phyloP scores from a whole-genome alignment of 1,140 invertebrate species.

The Drosophila willistoni region DNA sequence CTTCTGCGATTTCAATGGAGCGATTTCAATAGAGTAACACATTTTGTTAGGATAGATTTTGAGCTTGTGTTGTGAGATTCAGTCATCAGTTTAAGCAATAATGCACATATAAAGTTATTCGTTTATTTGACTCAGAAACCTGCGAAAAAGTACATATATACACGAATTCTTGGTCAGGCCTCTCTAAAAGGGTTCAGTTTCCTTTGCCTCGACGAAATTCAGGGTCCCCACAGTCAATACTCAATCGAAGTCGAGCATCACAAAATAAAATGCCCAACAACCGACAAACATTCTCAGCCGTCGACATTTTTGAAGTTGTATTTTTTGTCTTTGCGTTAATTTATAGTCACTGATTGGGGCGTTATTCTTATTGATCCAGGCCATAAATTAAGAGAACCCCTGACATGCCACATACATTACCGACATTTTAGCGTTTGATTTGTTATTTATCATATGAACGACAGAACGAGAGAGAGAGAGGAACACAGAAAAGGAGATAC shows the following conservation, averaged over 20 bases:
- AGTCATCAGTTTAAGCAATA: too few relatives aligned
- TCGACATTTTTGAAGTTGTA: conserved; percentile 62
- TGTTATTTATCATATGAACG: conserved; percentile 82
- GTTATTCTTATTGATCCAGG: conserved; percentile 83
- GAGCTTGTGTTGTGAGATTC: too few relatives aligned
- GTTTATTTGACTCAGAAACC: too few relatives aligned
- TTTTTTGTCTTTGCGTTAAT: conserved; percentile 77
- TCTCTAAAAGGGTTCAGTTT: neutral
- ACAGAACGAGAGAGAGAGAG: conserved; percentile 38
- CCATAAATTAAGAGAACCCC: conserved; percentile 81
- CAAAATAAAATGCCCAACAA: conserved; percentile 39
- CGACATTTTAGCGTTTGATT: conserved; percentile 83
- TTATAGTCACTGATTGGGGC: conserved; percentile 83
- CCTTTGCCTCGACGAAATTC: neutral
- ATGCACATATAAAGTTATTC: too few relatives aligned
- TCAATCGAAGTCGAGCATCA: conserved; percentile 27
- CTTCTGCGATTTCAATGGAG: conserved; percentile 41
- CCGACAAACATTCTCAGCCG: conserved; percentile 72
- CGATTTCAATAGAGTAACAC: conserved; percentile 29
- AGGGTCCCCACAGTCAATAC: conserved; percentile 2
- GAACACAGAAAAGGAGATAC: neutral
- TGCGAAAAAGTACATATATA: too few relatives aligned
- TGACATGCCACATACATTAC: conserved; percentile 82
- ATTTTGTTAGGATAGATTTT: too few relatives aligned
- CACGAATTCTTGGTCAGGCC: neutral